Conservation (phyloP, 2,888 invertebrate species). For the Drosophila ezoana region DNA sequence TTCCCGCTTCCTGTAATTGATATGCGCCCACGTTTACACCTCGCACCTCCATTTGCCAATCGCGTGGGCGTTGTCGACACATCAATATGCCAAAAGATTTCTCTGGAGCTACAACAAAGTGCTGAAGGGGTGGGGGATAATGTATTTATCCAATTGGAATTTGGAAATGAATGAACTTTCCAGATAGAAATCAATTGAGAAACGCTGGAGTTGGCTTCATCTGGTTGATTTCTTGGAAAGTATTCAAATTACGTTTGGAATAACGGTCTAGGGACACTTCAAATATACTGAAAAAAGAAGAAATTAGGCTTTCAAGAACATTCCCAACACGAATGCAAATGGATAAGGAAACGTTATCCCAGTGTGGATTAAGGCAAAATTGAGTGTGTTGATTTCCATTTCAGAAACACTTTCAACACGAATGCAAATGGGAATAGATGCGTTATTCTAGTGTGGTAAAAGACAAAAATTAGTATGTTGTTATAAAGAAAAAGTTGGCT, state of each 20-base stretch:
- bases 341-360: too few relatives aligned
- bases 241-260: too few relatives aligned
- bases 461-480: background rate
- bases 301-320: too few relatives aligned
- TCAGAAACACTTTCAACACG: too few relatives aligned
- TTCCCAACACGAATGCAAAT: too few relatives aligned
- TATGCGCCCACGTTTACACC: conserved; percentile 43
- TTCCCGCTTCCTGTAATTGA: conserved; percentile 67
- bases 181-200: background rate
- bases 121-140: background rate
- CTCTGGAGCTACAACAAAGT: background rate
- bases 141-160: conserved; percentile 5
- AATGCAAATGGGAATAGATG: too few relatives aligned
- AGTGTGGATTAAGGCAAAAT: too few relatives aligned
- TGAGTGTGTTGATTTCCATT: too few relatives aligned
- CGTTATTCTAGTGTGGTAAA: background rate
- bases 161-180: background rate
- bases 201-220: too few relatives aligned
- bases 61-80: conserved; percentile 4
- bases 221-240: background rate
- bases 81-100: background rate
- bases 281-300: too few relatives aligned
- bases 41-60: conserved; percentile 20
- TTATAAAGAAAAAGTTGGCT: too few relatives aligned
- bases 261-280: too few relatives aligned